Conservation (phyloP, 2,888 invertebrate genomes). For the Chrysolina americana region DNA sequence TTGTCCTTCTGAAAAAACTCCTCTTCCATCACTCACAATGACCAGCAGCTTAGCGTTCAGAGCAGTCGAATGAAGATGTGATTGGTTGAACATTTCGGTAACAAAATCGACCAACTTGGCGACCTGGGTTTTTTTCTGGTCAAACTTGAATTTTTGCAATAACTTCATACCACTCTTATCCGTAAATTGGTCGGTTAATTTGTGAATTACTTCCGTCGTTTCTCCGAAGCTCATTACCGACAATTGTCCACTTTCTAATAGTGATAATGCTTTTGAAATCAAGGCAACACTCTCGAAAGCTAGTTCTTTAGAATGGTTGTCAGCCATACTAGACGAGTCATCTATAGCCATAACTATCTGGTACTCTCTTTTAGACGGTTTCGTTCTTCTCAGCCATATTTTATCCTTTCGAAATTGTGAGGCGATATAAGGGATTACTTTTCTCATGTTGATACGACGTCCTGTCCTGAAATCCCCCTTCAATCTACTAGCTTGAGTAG, state of each 20-base stretch:
- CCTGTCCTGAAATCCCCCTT: conserved; percentile 98
- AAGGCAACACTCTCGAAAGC: conserved; percentile 96
- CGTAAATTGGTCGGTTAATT: conserved; percentile 88
- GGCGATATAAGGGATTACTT: conserved; percentile 98
- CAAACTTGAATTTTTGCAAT: conserved; percentile 87
- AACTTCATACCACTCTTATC: conserved; percentile 88
- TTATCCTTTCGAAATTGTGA: conserved; percentile 99
- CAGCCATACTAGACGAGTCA: conserved; percentile 94
- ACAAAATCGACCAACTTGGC: conserved; percentile 86
- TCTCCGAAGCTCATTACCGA: conserved; percentile 95
- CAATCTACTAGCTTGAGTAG: conserved; percentile 91
- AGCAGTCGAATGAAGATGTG: conserved; percentile 69
- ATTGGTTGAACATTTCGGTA: conserved; percentile 77
- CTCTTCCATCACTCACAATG: conserved; percentile 95
- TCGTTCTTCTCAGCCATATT: conserved; percentile 97
- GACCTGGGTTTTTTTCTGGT: conserved; percentile 91
- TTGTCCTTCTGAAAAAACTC: conserved; percentile 91
- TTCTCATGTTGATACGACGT: conserved; percentile 97
- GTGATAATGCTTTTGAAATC: conserved; percentile 89
- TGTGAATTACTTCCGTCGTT: conserved; percentile 87
- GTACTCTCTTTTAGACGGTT: conserved; percentile 95
- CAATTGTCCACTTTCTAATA: conserved; percentile 95
- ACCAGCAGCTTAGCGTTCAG: conserved; percentile 88
- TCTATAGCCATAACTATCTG: conserved; percentile 97
- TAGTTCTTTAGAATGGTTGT: conserved; percentile 89